Evolutionary conservation across 2,888 invertebrate species (phyloP).

Genomic region (Diaphora mendica): DNA sequence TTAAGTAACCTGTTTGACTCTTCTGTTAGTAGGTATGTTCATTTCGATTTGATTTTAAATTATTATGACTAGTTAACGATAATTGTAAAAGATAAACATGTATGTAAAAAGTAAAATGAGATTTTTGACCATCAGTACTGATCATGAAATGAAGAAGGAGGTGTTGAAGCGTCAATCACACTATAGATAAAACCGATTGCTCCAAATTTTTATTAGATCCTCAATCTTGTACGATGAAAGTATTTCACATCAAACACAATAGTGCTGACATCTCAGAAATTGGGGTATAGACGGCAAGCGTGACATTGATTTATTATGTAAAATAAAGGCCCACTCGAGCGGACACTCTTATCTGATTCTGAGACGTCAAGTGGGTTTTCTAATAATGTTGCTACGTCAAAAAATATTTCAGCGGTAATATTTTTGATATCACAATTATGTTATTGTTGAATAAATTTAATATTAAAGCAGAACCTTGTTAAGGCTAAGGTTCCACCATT

Average conservation of each 20-base stretch:
- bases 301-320: conserved; percentile 63
- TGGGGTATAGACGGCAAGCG: conserved; percentile 45
- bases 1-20: too few relatives aligned
- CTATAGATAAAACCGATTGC: conserved; percentile 7
- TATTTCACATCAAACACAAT: conserved; percentile 40
- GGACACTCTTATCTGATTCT: conserved; percentile 27
- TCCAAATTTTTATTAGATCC: conserved; percentile 16
- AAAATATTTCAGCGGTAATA: background rate
- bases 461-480: background rate
- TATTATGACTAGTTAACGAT: too few relatives aligned
- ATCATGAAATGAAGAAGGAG: background rate
- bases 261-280: conserved; percentile 40
- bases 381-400: background rate
- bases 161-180: conserved; percentile 13
- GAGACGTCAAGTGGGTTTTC: conserved; percentile 13
- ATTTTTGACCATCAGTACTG: background rate
- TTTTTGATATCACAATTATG: background rate
- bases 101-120: background rate
- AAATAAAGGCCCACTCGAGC: conserved; percentile 50
- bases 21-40: too few relatives aligned
- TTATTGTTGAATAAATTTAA: background rate
- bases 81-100: background rate
- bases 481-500: too few relatives aligned
- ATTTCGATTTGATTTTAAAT: too few relatives aligned
- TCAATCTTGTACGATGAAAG: conserved; percentile 36